phyloP scores from a whole-genome alignment of 2,797 vertebrate genomes.

The Clarias platycephalus region DNA sequence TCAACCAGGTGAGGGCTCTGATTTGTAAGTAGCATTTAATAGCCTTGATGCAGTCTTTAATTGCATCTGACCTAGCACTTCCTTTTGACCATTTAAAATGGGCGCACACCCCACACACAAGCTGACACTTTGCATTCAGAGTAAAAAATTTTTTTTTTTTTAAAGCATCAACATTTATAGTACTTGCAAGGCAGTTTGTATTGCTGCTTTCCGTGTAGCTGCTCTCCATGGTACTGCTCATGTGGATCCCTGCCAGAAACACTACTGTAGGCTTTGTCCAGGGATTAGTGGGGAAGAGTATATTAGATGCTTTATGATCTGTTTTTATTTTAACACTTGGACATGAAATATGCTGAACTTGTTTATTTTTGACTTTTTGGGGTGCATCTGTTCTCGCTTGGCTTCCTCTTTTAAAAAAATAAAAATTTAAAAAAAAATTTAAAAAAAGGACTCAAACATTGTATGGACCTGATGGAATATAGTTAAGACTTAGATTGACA shows the following conservation, averaged over 20 bases:
- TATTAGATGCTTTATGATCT: background rate
- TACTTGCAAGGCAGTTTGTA: conserved; percentile 53
- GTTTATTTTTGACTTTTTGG: background rate
- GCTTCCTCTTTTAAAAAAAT: too few species aligned
- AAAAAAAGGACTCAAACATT: too few species aligned
- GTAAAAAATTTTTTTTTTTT: background rate
- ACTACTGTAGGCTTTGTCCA: background rate
- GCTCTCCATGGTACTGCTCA: conserved; percentile 44
- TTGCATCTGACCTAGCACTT: background rate
- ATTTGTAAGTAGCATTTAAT: background rate
- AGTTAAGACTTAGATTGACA: background rate
- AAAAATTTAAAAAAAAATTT: too few species aligned
- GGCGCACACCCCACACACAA: background rate
- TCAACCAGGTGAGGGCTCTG: background rate
- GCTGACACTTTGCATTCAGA: conserved; percentile 44
- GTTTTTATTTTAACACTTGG: background rate
- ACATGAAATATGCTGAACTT: background rate
- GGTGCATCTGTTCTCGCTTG: background rate
- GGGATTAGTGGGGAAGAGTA: background rate
- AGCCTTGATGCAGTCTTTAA: background rate
- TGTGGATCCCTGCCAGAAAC: conserved; percentile 46
- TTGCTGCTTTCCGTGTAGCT: conserved; percentile 52
- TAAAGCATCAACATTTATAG: conserved; percentile 40
- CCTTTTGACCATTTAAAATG: conserved; percentile 1
- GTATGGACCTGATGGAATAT: background rate